Evolutionary conservation across 2,888 invertebrate genomes (phyloP).

Genomic region (Alviniconcha strummeri): DNA sequence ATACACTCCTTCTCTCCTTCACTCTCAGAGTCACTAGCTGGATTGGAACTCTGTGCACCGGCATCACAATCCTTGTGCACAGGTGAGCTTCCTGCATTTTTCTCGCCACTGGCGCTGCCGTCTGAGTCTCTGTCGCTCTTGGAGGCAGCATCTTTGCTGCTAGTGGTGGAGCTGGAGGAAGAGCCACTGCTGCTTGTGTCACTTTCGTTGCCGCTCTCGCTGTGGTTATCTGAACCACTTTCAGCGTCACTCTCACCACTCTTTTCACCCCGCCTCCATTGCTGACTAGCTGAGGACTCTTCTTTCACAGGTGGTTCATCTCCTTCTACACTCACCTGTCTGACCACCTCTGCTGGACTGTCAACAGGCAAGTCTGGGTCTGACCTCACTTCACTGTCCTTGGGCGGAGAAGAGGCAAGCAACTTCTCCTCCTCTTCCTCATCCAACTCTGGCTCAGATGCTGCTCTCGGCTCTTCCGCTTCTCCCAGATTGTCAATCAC

Average conservation of each 20-base stretch:
- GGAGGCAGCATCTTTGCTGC: slow-evolving; percentile 2
- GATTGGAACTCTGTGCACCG: neutral
- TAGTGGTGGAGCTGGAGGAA: slow-evolving; percentile 13
- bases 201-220: slow-evolving; percentile 9
- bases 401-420: slow-evolving; percentile 17
- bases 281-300: neutral
- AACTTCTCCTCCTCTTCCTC: slow-evolving; percentile 24
- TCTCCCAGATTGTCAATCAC: neutral
- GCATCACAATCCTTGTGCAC: neutral
- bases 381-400: neutral
- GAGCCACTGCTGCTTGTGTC: slow-evolving; percentile 8
- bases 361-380: no score
- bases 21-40: slow-evolving; percentile 21
- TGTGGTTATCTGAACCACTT: slow-evolving; percentile 19
- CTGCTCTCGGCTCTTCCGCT: no score
- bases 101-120: neutral
- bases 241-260: neutral
- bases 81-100: neutral
- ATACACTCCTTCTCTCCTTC: slow-evolving; percentile 1
- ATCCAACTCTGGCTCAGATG: slow-evolving; percentile 25
- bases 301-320: neutral
- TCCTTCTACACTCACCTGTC: neutral
- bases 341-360: no score
- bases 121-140: slow-evolving; percentile 19
- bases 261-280: neutral